Percentiles rank a stretch among this genome's conserved stretches.
Evolutionary conservation across 1,140 invertebrate species (phyloP).

Genomic region (Saccostrea echinata): DNA sequence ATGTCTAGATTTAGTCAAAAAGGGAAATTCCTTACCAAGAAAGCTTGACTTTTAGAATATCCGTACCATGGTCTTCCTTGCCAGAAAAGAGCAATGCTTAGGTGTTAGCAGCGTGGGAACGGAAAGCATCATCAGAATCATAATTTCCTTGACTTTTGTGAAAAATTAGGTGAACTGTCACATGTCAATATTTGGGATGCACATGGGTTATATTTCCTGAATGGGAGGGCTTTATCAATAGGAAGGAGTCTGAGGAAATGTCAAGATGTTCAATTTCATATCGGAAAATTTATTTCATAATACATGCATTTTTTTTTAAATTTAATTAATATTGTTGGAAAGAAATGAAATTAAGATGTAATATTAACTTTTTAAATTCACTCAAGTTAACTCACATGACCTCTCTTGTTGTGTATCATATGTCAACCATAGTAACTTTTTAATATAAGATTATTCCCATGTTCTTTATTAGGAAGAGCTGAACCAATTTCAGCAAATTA

Average conservation of each 20-base stretch:
- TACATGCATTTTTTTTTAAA: too few relatives aligned
- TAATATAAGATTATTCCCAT: too few relatives aligned
- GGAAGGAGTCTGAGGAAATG: neutral
- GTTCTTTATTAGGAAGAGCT: too few relatives aligned
- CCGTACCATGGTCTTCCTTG: constrained; percentile 29
- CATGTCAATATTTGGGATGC: constrained; percentile 17
- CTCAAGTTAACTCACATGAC: too few relatives aligned
- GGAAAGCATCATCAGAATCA: neutral
- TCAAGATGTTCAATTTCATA: neutral
- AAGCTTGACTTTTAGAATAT: constrained; percentile 35
- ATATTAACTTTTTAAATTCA: too few relatives aligned
- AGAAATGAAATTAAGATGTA: too few relatives aligned
- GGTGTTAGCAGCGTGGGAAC: constrained; percentile 3
- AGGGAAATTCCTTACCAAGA: constrained; percentile 32
- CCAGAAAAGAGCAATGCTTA: constrained; percentile 13
- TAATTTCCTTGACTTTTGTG: constrained; percentile 9
- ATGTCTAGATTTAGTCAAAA: constrained; percentile 1
- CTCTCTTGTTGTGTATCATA: too few relatives aligned
- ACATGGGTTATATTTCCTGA: neutral
- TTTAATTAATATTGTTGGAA: too few relatives aligned
- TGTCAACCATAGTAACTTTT: too few relatives aligned
- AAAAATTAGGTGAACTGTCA: constrained; percentile 20
- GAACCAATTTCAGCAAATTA: too few relatives aligned
- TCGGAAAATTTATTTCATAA: too few relatives aligned
- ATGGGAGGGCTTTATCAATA: neutral